Percentiles rank a stretch among this genome's conserved stretches.
Evolutionary conservation across 2,797 vertebrate genomes (phyloP).

Genomic region (Rhynchonycteris naso): DNA sequence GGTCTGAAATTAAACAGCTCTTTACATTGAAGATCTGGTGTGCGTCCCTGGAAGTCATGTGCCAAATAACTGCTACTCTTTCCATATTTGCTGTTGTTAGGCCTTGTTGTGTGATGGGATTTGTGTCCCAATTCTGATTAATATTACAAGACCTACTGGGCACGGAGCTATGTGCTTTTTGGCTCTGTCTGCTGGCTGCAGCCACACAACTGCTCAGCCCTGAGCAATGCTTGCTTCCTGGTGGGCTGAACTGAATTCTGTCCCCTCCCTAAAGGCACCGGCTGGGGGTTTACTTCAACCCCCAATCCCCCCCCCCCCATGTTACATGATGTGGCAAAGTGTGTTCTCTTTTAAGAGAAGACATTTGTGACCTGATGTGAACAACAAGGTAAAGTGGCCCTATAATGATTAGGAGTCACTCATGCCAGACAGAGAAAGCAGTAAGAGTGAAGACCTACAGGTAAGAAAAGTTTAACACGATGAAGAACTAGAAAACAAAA

Average conservation of each 20-base stretch:
- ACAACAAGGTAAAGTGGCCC: neutral
- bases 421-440: neutral
- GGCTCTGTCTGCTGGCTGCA: neutral
- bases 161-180: neutral
- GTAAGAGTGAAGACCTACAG: neutral
- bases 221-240: neutral
- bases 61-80: neutral
- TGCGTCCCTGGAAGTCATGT: neutral
- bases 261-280: neutral
- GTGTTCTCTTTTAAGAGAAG: neutral
- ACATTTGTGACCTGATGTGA: neutral
- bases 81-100: neutral
- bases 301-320: neutral
- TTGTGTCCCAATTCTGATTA: neutral
- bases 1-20: neutral
- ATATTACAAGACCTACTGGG: neutral
- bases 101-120: neutral
- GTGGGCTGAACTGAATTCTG: neutral
- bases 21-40: neutral
- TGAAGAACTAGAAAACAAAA: neutral
- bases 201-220: neutral
- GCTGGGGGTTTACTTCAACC: neutral
- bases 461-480: neutral
- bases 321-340: neutral
- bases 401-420: neutral